phyloP scores from a whole-genome alignment of 1,140 invertebrate genomes.

The Gryllus bimaculatus region DNA sequence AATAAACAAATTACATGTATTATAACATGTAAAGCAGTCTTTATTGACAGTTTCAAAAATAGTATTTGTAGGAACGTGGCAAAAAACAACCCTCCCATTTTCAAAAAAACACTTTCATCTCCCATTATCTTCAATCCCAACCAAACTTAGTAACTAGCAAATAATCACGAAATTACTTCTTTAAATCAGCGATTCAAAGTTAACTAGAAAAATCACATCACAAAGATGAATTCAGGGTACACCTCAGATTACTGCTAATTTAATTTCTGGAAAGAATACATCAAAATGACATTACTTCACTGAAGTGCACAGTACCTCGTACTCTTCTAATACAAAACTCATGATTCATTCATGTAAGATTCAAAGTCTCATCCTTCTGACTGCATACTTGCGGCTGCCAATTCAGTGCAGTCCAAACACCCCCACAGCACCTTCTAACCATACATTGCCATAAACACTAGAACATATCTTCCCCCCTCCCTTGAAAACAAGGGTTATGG shows the following conservation, averaged over 20 bases:
- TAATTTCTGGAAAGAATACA: not conserved
- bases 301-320: not conserved
- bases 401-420: not conserved
- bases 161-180: too few relatives aligned
- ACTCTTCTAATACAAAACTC: not conserved
- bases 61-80: not conserved
- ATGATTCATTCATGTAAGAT: not conserved
- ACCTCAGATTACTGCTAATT: not conserved
- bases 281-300: not conserved
- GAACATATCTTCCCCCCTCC: not conserved
- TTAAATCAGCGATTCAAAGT: too few relatives aligned
- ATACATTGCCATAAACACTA: not conserved
- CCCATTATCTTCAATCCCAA: not conserved
- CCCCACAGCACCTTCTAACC: slow-evolving; percentile 2
- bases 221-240: not conserved
- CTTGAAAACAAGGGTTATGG: not conserved
- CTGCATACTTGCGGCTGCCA: not conserved
- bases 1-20: slow-evolving; percentile 6
- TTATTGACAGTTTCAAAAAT: not conserved
- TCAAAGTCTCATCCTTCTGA: not conserved
- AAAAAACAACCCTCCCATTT: not conserved
- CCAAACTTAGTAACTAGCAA: too few relatives aligned
- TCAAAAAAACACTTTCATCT: not conserved
- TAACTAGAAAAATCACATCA: not conserved
- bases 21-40: not conserved